Evolutionary conservation across 1,140 invertebrate species (phyloP), one percentile per base, ranked within the genome.

Genomic region (Mylabris phalerata): DNA sequence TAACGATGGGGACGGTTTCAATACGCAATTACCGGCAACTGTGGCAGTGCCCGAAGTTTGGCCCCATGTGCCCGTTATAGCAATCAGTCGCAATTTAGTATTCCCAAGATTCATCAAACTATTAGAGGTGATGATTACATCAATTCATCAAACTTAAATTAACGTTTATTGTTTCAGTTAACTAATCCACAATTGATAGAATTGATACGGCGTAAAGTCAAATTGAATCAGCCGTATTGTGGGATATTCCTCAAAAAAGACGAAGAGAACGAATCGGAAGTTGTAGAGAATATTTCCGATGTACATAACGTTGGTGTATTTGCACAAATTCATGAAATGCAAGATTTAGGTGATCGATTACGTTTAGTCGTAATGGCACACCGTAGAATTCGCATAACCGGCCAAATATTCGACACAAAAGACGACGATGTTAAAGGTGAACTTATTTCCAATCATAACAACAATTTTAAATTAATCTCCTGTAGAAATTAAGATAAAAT

Each of bases 41-140:
- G 87, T 96, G 49, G 90, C 89, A 10, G 91, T 99, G n/a, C 97
- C 97, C 6, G 96, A 98, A 77, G 84, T 92, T 26, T 98, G 93
- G 87, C 96, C 97, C 5, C 85, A 92, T 74, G 84, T 99, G 6
- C 97, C 97, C 43, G 84, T 99, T 9, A 90, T 99, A 67, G 93
- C 95, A 2, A 89, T 98, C 55, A 89, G 82, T 67, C 83, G 93
- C 66, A 95, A 96, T 80, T 96, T 96, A 39, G 89, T 99, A 1
- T 99, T 99, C 80, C 98, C 97, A 42, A 84, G 92, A 67, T 99
- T 99, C 78, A 95, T 98, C 59, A 99, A 99, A 79, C 85, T 98
- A 60, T 87, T 99, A 61, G 96, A 98, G 79, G 90, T 93, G 73
- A 71, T 9, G 45, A 32, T 13, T 55, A 40, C 3, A 27, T 26